These are phyloP conservation scores for Amblyraja radiata DNA, from an alignment of 2,797 vertebrate genomes.

Conservation along the genomic window DNA sequence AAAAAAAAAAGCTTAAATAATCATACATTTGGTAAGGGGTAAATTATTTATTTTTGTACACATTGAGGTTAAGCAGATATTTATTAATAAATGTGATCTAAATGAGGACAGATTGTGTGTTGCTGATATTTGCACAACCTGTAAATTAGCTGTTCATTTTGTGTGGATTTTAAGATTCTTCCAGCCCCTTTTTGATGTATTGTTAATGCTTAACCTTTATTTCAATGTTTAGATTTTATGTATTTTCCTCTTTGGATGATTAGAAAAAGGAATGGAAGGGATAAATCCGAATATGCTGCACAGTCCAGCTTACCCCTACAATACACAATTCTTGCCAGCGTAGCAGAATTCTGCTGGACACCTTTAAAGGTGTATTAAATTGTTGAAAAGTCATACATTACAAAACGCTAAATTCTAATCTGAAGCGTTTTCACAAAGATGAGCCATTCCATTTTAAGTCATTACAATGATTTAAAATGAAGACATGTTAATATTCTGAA, in stretches of 20 bases:
- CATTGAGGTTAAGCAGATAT: conserved; percentile 42
- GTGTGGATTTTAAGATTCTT: not conserved
- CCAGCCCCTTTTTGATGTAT: conserved; percentile 18
- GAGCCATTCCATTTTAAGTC: not conserved
- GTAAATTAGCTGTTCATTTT: conserved; percentile 17
- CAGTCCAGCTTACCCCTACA: not conserved
- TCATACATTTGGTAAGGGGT: conserved; percentile 31
- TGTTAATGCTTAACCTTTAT: not conserved
- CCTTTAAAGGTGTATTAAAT: not conserved
- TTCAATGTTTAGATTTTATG: not conserved
- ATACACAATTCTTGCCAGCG: not conserved
- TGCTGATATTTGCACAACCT: conserved; percentile 11
- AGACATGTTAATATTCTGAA: not conserved
- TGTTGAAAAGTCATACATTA: not conserved
- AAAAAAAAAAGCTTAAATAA: conserved; percentile 39
- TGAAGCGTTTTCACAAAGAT: not conserved
- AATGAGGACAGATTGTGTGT: conserved; percentile 37
- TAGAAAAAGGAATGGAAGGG: not conserved
- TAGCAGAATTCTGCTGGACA: not conserved
- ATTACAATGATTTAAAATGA: not conserved
- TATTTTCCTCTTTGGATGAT: not conserved
- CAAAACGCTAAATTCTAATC: not conserved
- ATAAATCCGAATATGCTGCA: not conserved
- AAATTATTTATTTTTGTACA: conserved; percentile 44
- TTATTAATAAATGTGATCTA: conserved; percentile 42